Conservation (phyloP, 37 sponge, comb jelly and placozoan species). For the Mnemiopsis leidyi region DNA sequence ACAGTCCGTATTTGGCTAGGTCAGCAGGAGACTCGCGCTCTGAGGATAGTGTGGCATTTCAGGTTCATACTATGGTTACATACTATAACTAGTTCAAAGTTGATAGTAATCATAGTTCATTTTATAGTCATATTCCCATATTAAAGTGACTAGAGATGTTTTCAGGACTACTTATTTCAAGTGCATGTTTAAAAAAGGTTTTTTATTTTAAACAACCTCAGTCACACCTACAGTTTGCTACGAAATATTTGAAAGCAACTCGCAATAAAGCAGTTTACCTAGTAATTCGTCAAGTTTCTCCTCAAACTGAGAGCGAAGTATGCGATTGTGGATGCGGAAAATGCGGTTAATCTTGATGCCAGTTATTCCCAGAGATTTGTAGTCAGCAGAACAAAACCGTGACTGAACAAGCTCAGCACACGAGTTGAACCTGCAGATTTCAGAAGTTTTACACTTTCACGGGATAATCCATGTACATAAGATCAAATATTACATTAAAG, state of each 20-base stretch:
- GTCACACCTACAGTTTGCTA: neutral
- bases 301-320: slow-evolving; percentile 66
- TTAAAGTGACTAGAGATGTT: no score
- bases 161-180: no score
- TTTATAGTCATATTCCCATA: no score
- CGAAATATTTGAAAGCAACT: no score
- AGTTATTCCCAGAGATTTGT: slow-evolving; percentile 66
- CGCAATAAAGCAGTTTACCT: no score
- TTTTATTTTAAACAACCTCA: slow-evolving; percentile 28
- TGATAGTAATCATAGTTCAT: no score
- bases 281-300: slow-evolving; percentile 53
- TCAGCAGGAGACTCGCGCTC: slow-evolving; percentile 55
- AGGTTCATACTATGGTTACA: no score
- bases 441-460: no score
- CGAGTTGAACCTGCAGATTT: slow-evolving; percentile 72
- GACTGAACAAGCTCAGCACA: slow-evolving; percentile 73
- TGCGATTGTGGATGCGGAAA: slow-evolving; percentile 71
- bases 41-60: slow-evolving; percentile 45
- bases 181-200: no score
- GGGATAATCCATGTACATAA: no score
- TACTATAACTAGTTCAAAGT: no score
- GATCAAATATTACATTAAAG: no score
- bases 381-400: slow-evolving; percentile 68
- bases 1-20: slow-evolving; percentile 52
- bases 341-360: slow-evolving; percentile 70